Conservation (phyloP, 2,113 vertebrate genomes). For the Hypomesus transpacificus region DNA sequence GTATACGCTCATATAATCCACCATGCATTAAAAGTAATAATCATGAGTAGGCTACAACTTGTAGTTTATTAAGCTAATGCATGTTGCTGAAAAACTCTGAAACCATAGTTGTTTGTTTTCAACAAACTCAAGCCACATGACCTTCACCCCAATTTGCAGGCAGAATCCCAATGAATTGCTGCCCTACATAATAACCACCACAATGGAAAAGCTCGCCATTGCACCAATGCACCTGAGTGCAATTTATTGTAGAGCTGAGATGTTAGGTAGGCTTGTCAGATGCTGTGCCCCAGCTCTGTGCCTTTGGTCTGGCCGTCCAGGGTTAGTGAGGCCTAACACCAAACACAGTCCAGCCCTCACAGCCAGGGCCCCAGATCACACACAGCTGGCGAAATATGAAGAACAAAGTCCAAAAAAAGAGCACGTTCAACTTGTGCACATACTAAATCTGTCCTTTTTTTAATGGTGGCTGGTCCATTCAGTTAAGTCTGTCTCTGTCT, state of each 20-base stretch:
- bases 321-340: background rate
- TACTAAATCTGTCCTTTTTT: background rate
- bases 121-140: too few relatives aligned
- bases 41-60: too few relatives aligned
- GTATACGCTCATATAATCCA: too few relatives aligned
- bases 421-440: background rate
- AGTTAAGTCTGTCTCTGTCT: background rate
- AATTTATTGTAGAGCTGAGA: background rate
- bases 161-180: too few relatives aligned
- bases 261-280: background rate
- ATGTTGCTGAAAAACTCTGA: too few relatives aligned
- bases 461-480: background rate
- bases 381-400: slow-evolving; percentile 10
- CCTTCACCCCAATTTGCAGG: too few relatives aligned
- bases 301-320: background rate
- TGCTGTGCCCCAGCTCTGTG: background rate
- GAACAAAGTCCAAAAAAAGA: background rate
- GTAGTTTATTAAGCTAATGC: too few relatives aligned
- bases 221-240: background rate
- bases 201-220: too few relatives aligned
- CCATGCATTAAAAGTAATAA: too few relatives aligned
- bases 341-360: slow-evolving; percentile 13
- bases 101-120: too few relatives aligned
- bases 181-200: too few relatives aligned
- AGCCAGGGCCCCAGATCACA: slow-evolving; percentile 6